Evolutionary conservation across 2,888 invertebrate species (phyloP).

Genomic region (Amphipoea oculea): DNA sequence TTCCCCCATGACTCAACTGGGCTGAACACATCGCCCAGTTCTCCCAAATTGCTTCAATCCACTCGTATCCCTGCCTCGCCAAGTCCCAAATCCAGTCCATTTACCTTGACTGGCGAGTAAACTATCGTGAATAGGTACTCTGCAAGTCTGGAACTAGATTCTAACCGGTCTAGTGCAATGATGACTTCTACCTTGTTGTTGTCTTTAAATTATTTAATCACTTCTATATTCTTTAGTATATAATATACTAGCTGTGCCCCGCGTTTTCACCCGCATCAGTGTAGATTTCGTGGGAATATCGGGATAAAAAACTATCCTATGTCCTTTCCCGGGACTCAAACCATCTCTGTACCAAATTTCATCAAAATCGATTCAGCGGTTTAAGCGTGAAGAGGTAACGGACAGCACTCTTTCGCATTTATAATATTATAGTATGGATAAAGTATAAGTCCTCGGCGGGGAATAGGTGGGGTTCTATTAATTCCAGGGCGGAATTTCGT

Average conservation of each 20-base stretch:
- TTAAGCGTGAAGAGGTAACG: too few species aligned
- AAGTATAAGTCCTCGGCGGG: neutral
- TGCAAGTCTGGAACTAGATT: slow-evolving; percentile 8
- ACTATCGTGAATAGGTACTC: neutral
- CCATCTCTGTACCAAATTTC: too few species aligned
- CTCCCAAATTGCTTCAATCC: slow-evolving; percentile 17
- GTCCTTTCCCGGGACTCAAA: too few species aligned
- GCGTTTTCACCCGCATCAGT: too few species aligned
- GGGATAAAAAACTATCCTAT: too few species aligned
- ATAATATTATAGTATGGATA: neutral
- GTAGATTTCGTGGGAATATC: too few species aligned
- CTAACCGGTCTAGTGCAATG: slow-evolving; percentile 28
- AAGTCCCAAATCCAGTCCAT: slow-evolving; percentile 2
- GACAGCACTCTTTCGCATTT: too few species aligned
- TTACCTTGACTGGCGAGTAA: slow-evolving; percentile 7
- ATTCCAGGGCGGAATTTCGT: too few species aligned
- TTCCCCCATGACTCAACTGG: neutral
- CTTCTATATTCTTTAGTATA: neutral
- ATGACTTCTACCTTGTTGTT: neutral
- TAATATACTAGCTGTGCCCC: neutral
- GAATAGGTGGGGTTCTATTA: neutral
- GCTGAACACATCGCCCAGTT: slow-evolving; percentile 9
- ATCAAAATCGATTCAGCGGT: too few species aligned
- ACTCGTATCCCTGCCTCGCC: neutral
- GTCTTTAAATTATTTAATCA: neutral